These are phyloP conservation scores for Lepus europaeus DNA, from an alignment of 2,113 vertebrate species.

Conservation along the genomic window DNA sequence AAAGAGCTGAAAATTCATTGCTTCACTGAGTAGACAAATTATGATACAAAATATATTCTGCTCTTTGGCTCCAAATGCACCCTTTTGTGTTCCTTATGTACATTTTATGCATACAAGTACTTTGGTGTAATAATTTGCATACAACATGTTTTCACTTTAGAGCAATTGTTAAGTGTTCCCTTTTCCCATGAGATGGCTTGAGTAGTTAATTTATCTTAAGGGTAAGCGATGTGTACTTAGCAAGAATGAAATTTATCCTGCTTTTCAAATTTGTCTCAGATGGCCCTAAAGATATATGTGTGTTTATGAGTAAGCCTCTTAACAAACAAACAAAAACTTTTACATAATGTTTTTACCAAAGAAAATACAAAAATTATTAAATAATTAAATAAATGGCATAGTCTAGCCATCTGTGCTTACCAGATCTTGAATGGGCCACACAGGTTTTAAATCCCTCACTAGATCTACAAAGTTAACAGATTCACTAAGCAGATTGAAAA, in stretches of 20 bases:
- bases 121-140: background rate
- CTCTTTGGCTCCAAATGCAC: background rate
- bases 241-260: background rate
- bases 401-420: background rate
- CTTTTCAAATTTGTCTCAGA: background rate
- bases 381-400: background rate
- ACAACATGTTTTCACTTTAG: constrained; percentile 21
- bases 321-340: background rate
- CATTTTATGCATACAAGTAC: background rate
- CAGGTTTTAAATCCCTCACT: background rate
- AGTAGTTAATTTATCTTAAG: background rate
- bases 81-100: background rate
- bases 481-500: background rate
- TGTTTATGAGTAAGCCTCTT: background rate
- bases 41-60: background rate
- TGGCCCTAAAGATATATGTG: background rate
- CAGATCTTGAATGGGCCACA: background rate
- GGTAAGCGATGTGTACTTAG: background rate
- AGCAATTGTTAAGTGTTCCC: background rate
- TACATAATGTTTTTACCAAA: background rate
- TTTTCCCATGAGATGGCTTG: background rate
- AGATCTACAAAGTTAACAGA: background rate
- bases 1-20: background rate
- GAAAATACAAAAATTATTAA: background rate
- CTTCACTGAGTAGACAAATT: background rate